Evolutionary conservation across 2,113 vertebrate species (phyloP).

Genomic region (Hemiscyllium ocellatum): DNA sequence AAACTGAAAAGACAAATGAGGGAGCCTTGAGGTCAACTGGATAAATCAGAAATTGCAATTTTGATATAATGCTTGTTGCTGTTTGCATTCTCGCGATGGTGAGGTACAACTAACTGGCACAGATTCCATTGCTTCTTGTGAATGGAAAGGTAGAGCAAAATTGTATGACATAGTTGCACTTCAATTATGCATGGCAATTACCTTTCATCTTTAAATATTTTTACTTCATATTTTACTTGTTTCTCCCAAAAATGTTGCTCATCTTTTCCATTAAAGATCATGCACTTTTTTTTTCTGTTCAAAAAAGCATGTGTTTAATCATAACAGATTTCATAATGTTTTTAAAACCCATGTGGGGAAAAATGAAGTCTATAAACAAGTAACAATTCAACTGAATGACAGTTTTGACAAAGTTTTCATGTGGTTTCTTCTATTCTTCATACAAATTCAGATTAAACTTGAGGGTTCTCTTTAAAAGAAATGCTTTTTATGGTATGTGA

Average conservation of each 20-base stretch:
- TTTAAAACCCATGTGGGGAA: not conserved
- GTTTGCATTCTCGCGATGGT: not conserved
- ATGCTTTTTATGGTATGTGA: too few species aligned
- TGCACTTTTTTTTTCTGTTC: not conserved
- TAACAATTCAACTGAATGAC: not conserved
- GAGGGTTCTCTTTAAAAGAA: too few species aligned
- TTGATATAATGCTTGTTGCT: not conserved
- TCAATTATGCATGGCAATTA: not conserved
- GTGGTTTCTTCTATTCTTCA: too few species aligned
- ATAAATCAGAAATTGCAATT: constrained; percentile 1
- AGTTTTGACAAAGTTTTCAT: not conserved
- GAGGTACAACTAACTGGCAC: not conserved
- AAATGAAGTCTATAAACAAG: not conserved
- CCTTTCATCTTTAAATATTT: not conserved
- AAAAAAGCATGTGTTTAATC: not conserved
- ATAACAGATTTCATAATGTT: not conserved
- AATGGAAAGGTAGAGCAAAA: not conserved
- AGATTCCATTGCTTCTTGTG: not conserved
- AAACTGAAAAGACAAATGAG: not conserved
- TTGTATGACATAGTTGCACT: not conserved
- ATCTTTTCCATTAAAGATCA: not conserved
- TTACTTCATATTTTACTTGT: not conserved
- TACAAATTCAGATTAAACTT: too few species aligned
- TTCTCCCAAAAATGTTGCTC: not conserved
- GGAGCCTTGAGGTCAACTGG: not conserved